Evolutionary conservation across 1,140 invertebrate species (phyloP), one percentile per base, ranked within the genome.

Genomic region (Scaptomyza pallida): DNA sequence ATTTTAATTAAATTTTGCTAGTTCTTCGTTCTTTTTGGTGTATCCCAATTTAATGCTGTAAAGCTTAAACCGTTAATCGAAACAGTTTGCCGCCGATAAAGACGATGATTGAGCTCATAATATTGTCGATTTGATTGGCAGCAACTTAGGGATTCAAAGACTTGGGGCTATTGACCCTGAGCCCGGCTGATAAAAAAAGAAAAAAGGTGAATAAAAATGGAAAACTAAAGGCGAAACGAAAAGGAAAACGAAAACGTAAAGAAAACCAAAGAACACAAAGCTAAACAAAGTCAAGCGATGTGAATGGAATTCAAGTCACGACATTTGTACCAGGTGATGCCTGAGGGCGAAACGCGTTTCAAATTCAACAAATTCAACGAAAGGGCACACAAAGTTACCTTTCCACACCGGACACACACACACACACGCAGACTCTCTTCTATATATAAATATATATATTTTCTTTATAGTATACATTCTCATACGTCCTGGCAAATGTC

Each of bases 281-380:
- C 16, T 55, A 73, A 47, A 6, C 54, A 72, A 72, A 52, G n/a
- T 64, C 56, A 21, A 56, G 59, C 35, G 33, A 69, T 33, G 19
- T 56, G 56, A 65, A 76, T 41, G 55, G 44, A 81, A 82, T 80
- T 80, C 73, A 77, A 82, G 73, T 80, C 74, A 82, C 78, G 78
- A 73, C 62, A 80, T 72, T 81, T 78, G 76, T 43, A 13, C 16
- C 33, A 67, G n/a, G n/a, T n/a, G n/a, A n/a, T n/a, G n/a, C 72
- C 78, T 72, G 72, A 59, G 78, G 75, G 73, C 63, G 37, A 77
- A 68, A 61, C 57, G 68, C 68, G 68, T 72, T 80, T 75, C 72
- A 76, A 80, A 80, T 80, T 78, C 75, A 73, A 70, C 52, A 72
- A 78, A 47, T 37, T 48, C 33, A 57, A 9, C 26, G 9, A 50